A percentile compares a stretch with the other conserved stretches of the same genome.
These are phyloP conservation scores for Philhelius pedissequus DNA, from an alignment of 2,888 invertebrate species.

Conservation along the genomic window DNA sequence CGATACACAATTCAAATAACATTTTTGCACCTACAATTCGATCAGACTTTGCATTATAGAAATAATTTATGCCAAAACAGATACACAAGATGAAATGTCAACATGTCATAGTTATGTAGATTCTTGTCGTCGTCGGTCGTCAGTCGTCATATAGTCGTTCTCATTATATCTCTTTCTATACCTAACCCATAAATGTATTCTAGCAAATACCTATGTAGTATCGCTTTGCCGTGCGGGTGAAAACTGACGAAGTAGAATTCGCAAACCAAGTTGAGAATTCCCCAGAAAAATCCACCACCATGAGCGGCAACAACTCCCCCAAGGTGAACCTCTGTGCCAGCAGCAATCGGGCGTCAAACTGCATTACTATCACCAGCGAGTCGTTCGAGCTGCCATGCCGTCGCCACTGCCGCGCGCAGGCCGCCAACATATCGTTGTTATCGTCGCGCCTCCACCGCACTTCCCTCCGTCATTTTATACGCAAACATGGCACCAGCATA, in stretches of 20 bases:
- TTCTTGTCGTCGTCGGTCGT: not conserved
- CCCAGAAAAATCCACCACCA: conserved; percentile 29
- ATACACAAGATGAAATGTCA: conserved; percentile 60
- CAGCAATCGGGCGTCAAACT: conserved; percentile 67
- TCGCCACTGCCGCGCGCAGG: conserved; percentile 15
- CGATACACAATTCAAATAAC: not conserved
- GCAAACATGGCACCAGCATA: conserved; percentile 9
- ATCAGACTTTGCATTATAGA: conserved; percentile 46
- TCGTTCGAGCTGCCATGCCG: conserved; percentile 32
- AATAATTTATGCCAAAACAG: conserved; percentile 42
- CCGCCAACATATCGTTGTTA: too few relatives aligned
- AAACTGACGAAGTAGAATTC: conserved; percentile 39
- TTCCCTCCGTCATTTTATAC: conserved; percentile 56
- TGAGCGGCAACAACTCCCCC: conserved; percentile 48
- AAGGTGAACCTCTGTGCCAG: conserved; percentile 65
- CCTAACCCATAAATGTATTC: too few relatives aligned
- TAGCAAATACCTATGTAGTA: not conserved
- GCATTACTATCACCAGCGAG: conserved; percentile 57
- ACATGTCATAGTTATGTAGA: conserved; percentile 45
- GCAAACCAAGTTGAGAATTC: conserved; percentile 36
- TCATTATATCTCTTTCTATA: not conserved
- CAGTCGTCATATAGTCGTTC: not conserved
- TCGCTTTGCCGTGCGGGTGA: conserved; percentile 18
- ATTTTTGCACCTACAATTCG: conserved; percentile 49
- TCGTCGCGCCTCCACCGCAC: conserved; percentile 40